Base-by-base conservation (phyloP, 2,113 vertebrate genomes). In the Peromyscus leucopus region DNA sequence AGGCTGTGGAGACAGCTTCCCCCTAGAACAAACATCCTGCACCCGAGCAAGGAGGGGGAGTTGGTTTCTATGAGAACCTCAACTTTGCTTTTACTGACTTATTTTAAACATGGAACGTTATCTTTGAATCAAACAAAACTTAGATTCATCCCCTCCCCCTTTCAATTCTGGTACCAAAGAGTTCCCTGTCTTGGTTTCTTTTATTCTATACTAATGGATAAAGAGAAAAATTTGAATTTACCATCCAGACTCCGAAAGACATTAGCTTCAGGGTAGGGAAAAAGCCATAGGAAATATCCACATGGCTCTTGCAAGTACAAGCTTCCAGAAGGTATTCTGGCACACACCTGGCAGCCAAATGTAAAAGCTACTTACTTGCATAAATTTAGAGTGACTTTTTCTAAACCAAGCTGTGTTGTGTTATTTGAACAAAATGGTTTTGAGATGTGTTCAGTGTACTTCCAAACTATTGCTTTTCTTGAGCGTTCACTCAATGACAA, bases 51-150 rank as follows among this genome's bases (percentile, higher is more conserved):
- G 7, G 85, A 96, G 94, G 97, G 91, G 94, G 97, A 93, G 96
- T 42, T 72, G 95, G 96, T 97, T 97, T 97, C 96, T 97, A 97
- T 94, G 96, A 98, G 95, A 97, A 97, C 93, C 94, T 97, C 84
- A 90, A 97, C 71, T 95, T 90, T 89, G 96, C 69, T 96, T 97
- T 93, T 74, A 59, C 90, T 91, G 96, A 97, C 89, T 98, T 97
- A 97, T 95, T 97, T 97, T 96, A 98, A 98, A 97, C 61, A 93
- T 59, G 57, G 39, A 96, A 96, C 87, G 95, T 96, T 94, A 96
- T 96, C 89, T 97, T 26, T 92, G 93, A 96, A 94, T 92, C 84
- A 97, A 94, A 93, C 46, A 91, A 74, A 96, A 93, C 69, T 90
- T 80, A 92, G 59, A 76, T 84, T 87, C 11, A 78, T 86, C 48